A percentile compares a stretch with the other conserved stretches of the same genome.
Conservation (phyloP, 2,113 vertebrate species). For the Bucco capensis region DNA sequence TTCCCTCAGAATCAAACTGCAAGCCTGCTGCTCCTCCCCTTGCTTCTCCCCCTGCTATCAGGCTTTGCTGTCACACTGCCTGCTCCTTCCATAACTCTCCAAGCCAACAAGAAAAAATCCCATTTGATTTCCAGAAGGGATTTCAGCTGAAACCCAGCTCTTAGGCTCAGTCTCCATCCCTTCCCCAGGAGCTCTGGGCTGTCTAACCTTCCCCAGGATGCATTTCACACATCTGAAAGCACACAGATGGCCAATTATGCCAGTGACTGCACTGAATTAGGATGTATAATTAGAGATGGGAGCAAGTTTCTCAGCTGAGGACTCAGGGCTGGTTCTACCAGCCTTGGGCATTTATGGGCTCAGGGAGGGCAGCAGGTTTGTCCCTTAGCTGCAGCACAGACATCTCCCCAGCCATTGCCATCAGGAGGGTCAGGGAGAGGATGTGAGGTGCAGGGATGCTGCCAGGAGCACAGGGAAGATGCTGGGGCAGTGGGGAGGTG, state of each 20-base stretch:
- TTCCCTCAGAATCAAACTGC: background rate
- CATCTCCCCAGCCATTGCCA: background rate
- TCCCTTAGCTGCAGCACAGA: background rate
- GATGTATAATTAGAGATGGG: slow-evolving; percentile 43
- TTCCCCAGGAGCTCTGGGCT: background rate
- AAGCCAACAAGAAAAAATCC: background rate
- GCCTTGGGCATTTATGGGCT: background rate
- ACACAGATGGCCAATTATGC: slow-evolving; percentile 68
- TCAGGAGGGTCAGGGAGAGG: background rate
- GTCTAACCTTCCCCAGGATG: slow-evolving; percentile 20
- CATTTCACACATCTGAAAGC: slow-evolving; percentile 3
- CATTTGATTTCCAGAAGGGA: background rate
- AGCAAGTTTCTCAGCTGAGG: slow-evolving; percentile 1
- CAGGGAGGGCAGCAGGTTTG: background rate
- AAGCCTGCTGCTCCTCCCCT: background rate
- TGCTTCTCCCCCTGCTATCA: background rate
- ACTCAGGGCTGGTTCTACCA: background rate
- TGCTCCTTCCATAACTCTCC: background rate
- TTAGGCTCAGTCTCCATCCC: background rate
- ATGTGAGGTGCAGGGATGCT: background rate
- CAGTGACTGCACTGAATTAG: slow-evolving; percentile 53
- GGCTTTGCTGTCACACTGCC: background rate
- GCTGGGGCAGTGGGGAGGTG: no score
- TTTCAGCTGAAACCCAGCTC: background rate
- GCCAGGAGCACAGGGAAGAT: background rate